A percentile compares a stretch with the other conserved stretches of the same genome.
These are phyloP conservation scores for Phalacrocorax carbo DNA, from an alignment of 2,113 vertebrate species.

Conservation along the genomic window DNA sequence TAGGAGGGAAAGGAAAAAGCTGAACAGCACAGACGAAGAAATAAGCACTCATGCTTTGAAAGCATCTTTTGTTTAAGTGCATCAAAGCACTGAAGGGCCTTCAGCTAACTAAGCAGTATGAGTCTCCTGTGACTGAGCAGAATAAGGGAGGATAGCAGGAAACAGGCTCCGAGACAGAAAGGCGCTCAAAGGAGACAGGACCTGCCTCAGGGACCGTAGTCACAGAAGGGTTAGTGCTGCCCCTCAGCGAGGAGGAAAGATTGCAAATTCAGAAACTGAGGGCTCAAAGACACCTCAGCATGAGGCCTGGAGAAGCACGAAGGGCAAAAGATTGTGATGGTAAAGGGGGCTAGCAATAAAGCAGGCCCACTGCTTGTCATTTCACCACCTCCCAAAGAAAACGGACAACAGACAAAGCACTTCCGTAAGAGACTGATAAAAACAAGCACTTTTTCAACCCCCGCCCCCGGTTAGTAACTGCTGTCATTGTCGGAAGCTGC, in stretches of 20 bases:
- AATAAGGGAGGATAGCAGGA: background rate
- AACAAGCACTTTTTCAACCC: background rate
- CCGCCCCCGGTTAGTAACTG: too few species aligned
- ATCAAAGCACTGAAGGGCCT: background rate
- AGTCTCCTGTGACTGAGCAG: background rate
- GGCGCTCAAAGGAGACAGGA: accelerated
- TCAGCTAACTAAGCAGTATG: background rate
- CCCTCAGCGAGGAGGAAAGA: background rate
- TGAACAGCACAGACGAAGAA: background rate
- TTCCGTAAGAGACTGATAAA: background rate
- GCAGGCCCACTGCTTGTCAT: accelerated
- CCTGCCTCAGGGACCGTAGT: too few species aligned
- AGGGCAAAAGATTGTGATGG: background rate
- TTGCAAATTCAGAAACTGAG: background rate
- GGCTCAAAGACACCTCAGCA: background rate
- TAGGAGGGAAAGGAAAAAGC: background rate
- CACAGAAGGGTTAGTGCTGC: background rate
- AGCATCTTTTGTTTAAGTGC: background rate
- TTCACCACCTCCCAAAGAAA: background rate
- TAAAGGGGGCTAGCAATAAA: background rate
- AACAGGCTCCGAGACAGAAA: background rate
- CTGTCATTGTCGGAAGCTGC: accelerated
- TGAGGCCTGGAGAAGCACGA: accelerated
- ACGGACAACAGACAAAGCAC: accelerated
- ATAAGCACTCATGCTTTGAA: background rate